Percentiles rank a stretch among this genome's conserved stretches.
phyloP scores from a whole-genome alignment of 2,113 vertebrate species.

The Nesogale talazaci region DNA sequence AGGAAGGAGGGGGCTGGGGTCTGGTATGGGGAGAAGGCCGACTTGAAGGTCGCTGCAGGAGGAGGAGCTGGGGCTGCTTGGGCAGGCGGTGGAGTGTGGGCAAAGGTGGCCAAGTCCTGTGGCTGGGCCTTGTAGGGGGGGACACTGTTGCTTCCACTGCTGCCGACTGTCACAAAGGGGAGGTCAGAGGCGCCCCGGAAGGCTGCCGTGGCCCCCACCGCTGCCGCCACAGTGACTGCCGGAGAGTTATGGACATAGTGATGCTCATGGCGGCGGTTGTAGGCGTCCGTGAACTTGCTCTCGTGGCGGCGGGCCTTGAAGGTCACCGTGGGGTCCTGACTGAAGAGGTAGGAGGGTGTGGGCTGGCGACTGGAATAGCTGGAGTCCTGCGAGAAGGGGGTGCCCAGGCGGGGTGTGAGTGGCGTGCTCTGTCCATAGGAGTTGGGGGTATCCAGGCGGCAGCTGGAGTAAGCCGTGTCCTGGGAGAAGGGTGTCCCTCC shows the following conservation, averaged over 20 bases:
- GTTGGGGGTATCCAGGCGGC: conserved; percentile 95
- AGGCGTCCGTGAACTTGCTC: conserved; percentile 96
- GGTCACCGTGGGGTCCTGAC: conserved; percentile 87
- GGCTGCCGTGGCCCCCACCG: neutral
- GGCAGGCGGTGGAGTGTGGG: conserved; percentile 90
- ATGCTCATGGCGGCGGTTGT: conserved; percentile 94
- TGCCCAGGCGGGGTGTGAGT: conserved; percentile 93
- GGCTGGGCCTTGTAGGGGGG: conserved; percentile 88
- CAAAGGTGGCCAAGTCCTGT: conserved; percentile 86
- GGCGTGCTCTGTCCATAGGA: conserved; percentile 94
- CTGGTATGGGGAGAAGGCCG: conserved; percentile 94
- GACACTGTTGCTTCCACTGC: conserved; percentile 16
- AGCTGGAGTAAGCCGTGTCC: conserved; percentile 97
- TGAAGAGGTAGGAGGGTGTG: conserved; percentile 93
- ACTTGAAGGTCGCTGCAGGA: conserved; percentile 90
- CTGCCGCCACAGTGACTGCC: neutral
- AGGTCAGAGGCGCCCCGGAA: conserved; percentile 89
- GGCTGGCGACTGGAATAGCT: conserved; percentile 96
- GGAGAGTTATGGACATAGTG: conserved; percentile 90
- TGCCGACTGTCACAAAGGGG: conserved; percentile 69
- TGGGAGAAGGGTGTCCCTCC: conserved; percentile 94
- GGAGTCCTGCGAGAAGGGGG: conserved; percentile 98
- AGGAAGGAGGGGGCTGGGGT: conserved; percentile 90
- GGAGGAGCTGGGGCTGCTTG: conserved; percentile 83
- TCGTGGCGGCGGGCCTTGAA: conserved; percentile 95